A percentile compares a stretch with the other conserved stretches of the same genome.
phyloP scores from a whole-genome alignment of 1,140 invertebrate species.

The Thalassaphorura encarpata region DNA sequence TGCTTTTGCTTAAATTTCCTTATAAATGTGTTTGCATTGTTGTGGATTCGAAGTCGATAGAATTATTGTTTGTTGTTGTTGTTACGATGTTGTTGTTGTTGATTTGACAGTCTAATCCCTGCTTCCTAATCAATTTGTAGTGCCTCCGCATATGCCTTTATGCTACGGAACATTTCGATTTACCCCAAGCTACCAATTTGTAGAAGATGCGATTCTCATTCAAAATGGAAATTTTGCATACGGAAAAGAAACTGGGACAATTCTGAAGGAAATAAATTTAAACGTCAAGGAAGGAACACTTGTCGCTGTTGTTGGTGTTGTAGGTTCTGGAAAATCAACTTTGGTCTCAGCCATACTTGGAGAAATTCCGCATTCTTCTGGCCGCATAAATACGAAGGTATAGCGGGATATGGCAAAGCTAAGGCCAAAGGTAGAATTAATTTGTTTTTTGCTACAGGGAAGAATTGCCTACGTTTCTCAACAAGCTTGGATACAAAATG shows the following conservation, averaged over 20 bases:
- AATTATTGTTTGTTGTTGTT: no score
- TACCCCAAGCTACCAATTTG: constrained; percentile 27
- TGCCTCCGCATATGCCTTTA: no score
- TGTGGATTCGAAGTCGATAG: no score
- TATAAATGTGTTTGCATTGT: no score
- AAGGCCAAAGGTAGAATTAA: no score
- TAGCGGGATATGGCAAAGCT: no score
- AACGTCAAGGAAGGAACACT: constrained; percentile 38
- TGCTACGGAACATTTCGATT: no score
- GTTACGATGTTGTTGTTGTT: no score
- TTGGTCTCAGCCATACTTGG: constrained; percentile 46
- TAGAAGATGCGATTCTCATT: constrained; percentile 59
- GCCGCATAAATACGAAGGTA: constrained; percentile 40
- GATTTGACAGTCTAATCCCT: no score
- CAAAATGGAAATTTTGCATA: constrained; percentile 68
- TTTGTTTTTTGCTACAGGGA: constrained; percentile 48
- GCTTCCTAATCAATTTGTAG: no score
- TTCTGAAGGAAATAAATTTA: constrained; percentile 36
- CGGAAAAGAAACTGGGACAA: constrained; percentile 39
- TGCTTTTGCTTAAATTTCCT: no score
- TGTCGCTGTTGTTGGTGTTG: constrained; percentile 44
- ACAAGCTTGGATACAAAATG: constrained; percentile 91
- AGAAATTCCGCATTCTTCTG: constrained; percentile 40
- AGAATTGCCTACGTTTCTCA: constrained; percentile 79
- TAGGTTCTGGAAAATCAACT: constrained; percentile 49